Base-by-base conservation (phyloP, 2,797 vertebrate genomes). In the Linurgus olivaceus region DNA sequence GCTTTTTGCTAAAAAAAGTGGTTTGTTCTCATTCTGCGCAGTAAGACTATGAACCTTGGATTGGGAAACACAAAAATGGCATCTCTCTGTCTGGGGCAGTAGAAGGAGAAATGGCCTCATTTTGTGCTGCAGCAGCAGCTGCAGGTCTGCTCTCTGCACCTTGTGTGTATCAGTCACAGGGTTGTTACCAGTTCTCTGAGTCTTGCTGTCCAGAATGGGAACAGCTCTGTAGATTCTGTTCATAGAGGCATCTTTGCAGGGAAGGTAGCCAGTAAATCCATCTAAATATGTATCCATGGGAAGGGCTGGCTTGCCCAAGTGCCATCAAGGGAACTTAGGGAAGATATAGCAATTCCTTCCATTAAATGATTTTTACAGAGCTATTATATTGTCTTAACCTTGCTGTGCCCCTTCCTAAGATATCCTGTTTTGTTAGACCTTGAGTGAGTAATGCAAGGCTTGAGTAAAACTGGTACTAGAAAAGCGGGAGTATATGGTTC, bases 151-250 rank as follows among this genome's bases (percentile, higher is more conserved):
- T 61, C 28, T 6, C 8, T 17, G 35, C 33, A 23, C 35, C 26
- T 72, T 0, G 0, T 44, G 23, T 25, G 5, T 29, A 33, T 23
- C 78, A 17, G 35, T 44, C 3, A 1, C 15, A 6, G 48, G 16
- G 38, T 3, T 23, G 26, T 15, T 37, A 26, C 1, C 33, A 9
- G 12, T 7, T 66, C 48, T 59, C 45, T 2, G 35, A 29, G 17
- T 25, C 47, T 67, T 24, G 20, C 76, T 63, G 31, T 68, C 42
- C 59, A 6, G 38, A 45, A 6, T 11, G 54, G 62, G 54, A 85
- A 14, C 66, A 52, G 17, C 14, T 25, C 66, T 29, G 12, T 31
- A 10, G 62, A 6, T 44, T 38, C 35, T 1, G 0, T 55, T 40
- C 25, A 4, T 12, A 3, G 13, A 17, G 75, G 66, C 65, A 10